Evolutionary conservation across 2,797 vertebrate species (phyloP), one percentile per base, ranked within the genome.

Genomic region (Lepilemur septentrionalis): DNA sequence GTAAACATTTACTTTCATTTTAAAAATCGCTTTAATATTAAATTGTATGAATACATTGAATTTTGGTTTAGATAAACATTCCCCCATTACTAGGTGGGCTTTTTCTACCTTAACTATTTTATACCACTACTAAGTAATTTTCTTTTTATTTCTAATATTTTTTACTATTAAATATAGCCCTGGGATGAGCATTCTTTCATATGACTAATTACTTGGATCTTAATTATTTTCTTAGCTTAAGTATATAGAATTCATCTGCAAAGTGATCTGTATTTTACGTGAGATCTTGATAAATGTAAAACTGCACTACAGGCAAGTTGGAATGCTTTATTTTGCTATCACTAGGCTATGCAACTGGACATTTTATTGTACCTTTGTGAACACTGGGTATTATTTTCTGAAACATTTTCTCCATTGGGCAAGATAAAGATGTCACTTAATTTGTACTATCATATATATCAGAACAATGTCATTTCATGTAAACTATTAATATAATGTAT

Each of bases 151-250:
- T 96, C 5, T 67, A 73, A 38, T 38, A 84, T 50, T 73, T 73
- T 78, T 65, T 83, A 7, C 4, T 41, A 70, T 67, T 73, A 78
- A 72, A 28, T 84, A 59, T 35, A 69, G 0, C 20, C 73, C 20
- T 69, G 4, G 67, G 17, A 22, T 69, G 12, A 83, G 3, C 28
- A 85, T 82, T 95, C 9, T 78, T 89, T 83, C 69, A 67, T 73
- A 28, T 63, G 85, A 78, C 1, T 55, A 46, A 65, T 50, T 84
- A 20, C 17, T 41, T 55, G 2, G 18, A 43, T 52, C 8, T 80
- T 65, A 67, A 87, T 50, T 89, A 46, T 86, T 90, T 89, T 87
- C 83, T 86, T 82, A 5, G 20, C 38, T 82, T 88, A 82, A 82
- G 43, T 80, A 72, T n/a, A 14, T 87, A 59, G 7, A 86, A 17